A percentile compares a stretch with the other conserved stretches of the same genome.
phyloP scores from a whole-genome alignment of 2,797 vertebrate genomes.

The Microctenopoma lineatum region DNA sequence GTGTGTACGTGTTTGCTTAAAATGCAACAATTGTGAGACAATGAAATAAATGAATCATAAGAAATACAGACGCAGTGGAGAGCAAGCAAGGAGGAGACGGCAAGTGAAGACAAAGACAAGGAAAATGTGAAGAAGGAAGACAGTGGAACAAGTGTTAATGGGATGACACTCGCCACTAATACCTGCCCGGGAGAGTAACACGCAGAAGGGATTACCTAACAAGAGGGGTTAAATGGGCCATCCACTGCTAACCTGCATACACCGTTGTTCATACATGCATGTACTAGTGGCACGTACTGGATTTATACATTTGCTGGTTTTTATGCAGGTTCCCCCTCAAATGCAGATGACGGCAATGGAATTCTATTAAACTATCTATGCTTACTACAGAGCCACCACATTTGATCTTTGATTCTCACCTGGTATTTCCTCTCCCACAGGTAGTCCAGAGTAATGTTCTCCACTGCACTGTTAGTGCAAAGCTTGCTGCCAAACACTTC shows the following conservation, averaged over 20 bases:
- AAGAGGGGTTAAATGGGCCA: slow-evolving; percentile 22
- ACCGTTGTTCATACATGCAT: neutral
- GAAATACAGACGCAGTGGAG: neutral
- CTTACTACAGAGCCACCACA: too few relatives aligned
- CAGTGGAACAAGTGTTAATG: slow-evolving; percentile 52
- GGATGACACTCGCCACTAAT: slow-evolving; percentile 66
- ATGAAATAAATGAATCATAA: neutral
- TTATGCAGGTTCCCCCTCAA: neutral
- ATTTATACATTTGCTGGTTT: neutral
- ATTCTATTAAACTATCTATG: neutral
- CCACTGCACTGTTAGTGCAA: slow-evolving; percentile 86
- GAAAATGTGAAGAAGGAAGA: slow-evolving; percentile 4
- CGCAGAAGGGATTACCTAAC: slow-evolving; percentile 62
- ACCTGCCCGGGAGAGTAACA: slow-evolving; percentile 46
- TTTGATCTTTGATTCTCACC: slow-evolving; percentile 73
- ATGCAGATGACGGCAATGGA: neutral
- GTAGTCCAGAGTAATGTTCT: slow-evolving; percentile 87
- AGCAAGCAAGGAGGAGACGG: neutral
- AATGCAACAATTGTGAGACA: neutral
- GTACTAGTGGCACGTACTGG: neutral
- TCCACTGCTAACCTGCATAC: slow-evolving; percentile 3
- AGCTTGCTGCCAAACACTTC: slow-evolving; percentile 92
- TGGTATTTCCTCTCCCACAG: slow-evolving; percentile 93
- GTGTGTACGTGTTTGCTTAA: neutral
- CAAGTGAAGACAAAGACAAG: neutral